Percentiles rank a stretch among this genome's conserved stretches.
Conservation (phyloP, 2,113 vertebrate genomes). For the Crotalus horridus region DNA sequence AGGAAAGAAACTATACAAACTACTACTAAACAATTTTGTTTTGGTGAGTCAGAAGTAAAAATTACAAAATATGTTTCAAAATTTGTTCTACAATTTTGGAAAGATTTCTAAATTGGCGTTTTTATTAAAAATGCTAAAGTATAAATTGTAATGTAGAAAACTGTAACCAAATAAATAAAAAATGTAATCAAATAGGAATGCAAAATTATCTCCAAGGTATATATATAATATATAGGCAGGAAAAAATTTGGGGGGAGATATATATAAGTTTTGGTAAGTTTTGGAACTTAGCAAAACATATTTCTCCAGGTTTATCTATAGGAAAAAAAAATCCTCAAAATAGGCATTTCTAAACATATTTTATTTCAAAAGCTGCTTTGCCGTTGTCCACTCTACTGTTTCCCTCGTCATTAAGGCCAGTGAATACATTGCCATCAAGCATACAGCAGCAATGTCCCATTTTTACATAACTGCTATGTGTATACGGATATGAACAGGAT, state of each 20-base stretch:
- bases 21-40: neutral
- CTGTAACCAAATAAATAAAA: neutral
- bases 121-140: neutral
- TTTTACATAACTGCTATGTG: neutral
- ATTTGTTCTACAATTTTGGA: neutral
- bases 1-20: neutral
- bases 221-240: neutral
- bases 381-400: neutral
- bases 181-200: neutral
- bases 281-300: neutral
- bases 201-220: neutral
- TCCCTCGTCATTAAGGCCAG: neutral
- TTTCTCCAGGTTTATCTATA: neutral
- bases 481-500: neutral
- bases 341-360: neutral
- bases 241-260: neutral
- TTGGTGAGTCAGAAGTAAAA: neutral
- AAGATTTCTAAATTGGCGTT: neutral
- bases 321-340: neutral
- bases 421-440: neutral
- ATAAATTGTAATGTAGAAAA: neutral
- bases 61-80: neutral
- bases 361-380: neutral
- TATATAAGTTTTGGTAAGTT: neutral
- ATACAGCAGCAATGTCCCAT: neutral